Base-by-base conservation (phyloP, 2,797 vertebrate genomes). In the Avahi laniger region DNA sequence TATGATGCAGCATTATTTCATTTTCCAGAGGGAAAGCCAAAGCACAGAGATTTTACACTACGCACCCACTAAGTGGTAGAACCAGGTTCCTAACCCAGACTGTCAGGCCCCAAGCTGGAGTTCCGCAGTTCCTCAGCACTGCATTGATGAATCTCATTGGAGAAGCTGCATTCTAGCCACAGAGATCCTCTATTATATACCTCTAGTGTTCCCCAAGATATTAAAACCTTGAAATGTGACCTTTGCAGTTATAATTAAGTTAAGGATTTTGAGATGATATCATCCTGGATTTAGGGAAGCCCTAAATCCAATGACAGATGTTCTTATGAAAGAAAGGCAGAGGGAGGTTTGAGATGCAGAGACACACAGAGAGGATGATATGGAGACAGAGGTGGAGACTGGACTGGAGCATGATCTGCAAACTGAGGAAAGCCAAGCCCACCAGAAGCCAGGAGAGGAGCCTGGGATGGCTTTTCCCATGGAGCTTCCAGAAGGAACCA, bases 11-110 rank as follows among this genome's bases (percentile, higher is more conserved):
- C 14, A 89, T 75, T n/a, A 84, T 73, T 78, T 73, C 5, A 81
- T 67, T 63, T 96, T 91, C 61, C 82, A 67, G 50, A 93, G 26
- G 30, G 24, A 87, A 87, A 65, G 28, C 75, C 76, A 90, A 73
- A 30, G 43, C 50, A 91, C 30, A 67, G 63, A 91, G 13, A 6
- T 93, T 79, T 52, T 59, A 86, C 75, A 67, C 15, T 81, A 86
- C 1, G 22, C n/a, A 79, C 38, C n/a, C 79, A 43, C 8, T 43
- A 92, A 90, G n/a, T 9, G 65, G 33, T 61, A 67, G 48, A 91
- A 75, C 38, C 50, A 30, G 7, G 15, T 80, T 76, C 52, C 67
- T 90, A 9, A n/a, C 18, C 15, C 84, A 93, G 73, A 57, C 52
- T 78, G 28, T n/a, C 67, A 84, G 69, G n/a, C 20, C 28, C 33